Base-by-base conservation (phyloP, 2,113 vertebrate genomes). In the Archocentrus centrarchus region DNA sequence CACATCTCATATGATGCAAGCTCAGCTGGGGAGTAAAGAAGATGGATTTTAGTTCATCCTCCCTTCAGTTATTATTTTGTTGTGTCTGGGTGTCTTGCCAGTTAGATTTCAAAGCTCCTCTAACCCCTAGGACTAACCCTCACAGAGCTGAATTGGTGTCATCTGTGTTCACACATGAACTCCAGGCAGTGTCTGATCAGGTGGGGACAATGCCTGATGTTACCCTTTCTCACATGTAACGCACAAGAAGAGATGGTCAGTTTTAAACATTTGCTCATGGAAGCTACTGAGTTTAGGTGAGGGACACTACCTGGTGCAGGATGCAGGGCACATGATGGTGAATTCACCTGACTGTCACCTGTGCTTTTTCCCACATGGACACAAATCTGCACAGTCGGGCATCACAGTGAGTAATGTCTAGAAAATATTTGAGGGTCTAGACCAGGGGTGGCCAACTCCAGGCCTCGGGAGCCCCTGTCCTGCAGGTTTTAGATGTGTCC, bases 11-110 rank as follows among this genome's bases (percentile, higher is more conserved):
- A 24, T 14, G 13, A 79, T 35, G 68, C 17, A 18, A 81, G 37
- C 58, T 73, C 30, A 47, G 63, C 59, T 75, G 75, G 80, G 2
- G 7, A 50, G 37, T 24, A 70, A 81, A 84, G 37, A 70, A 57
- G 30, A 11, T 2, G 81, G 57, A 62, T 63, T 78, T 59, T 44
- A n/a, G 35, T 57, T 57, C 32, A 2, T 37, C 27, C 35, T 18
- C 75, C 5, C 20, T 17, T 77, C 61, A 62, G 70, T 11, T 4
- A 8, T 57, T 59, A 10, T 35, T 61, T 77, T 84, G 58, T 64
- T 62, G 77, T 1, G 55, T 8, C n/a, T 68, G 35, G 14, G 47
- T 58, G 27, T 82, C 47, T 82, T 63, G 50, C 50, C 57, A 3
- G 58, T 62, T 59, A 20, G 24, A 30, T 41, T 44, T 77, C 47